phyloP scores from a whole-genome alignment of 2,888 invertebrate genomes.

The Callimorpha dominula region DNA sequence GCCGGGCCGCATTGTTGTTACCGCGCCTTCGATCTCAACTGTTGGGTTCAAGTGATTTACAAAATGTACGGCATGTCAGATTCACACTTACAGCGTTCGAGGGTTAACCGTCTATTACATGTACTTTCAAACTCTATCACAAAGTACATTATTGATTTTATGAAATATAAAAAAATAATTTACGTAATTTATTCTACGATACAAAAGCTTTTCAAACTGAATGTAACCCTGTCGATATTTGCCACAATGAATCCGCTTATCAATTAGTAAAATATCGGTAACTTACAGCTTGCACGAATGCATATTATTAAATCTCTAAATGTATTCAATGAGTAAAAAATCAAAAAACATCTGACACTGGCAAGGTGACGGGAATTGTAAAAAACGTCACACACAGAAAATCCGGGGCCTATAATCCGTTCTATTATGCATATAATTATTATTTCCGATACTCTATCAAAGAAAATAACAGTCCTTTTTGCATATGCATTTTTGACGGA shows the following conservation, averaged over 20 bases:
- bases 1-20: conserved; percentile 71
- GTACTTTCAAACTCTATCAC: conserved; percentile 24
- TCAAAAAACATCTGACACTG: conserved; percentile 75
- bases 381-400: conserved; percentile 76
- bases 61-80: conserved; percentile 71
- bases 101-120: conserved; percentile 74
- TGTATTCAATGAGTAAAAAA: conserved; percentile 66
- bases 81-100: conserved; percentile 79
- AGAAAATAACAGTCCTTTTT: conserved; percentile 85
- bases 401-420: conserved; percentile 80
- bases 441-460: conserved; percentile 85
- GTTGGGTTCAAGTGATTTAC: conserved; percentile 70
- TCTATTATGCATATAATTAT: conserved; percentile 87
- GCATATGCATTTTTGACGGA: conserved; percentile 84
- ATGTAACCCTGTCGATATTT: conserved; percentile 58
- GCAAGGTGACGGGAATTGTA: conserved; percentile 82
- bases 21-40: conserved; percentile 66
- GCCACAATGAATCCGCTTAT: conserved; percentile 63
- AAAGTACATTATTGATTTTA: conserved; percentile 21
- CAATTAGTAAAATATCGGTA: conserved; percentile 71
- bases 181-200: conserved; percentile 44
- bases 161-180: conserved; percentile 36
- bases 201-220: conserved; percentile 55
- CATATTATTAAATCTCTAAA: conserved; percentile 74
- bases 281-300: conserved; percentile 74